Conservation (phyloP, 2,113 vertebrate genomes). For the Brachyhypopomus occidentalis region DNA sequence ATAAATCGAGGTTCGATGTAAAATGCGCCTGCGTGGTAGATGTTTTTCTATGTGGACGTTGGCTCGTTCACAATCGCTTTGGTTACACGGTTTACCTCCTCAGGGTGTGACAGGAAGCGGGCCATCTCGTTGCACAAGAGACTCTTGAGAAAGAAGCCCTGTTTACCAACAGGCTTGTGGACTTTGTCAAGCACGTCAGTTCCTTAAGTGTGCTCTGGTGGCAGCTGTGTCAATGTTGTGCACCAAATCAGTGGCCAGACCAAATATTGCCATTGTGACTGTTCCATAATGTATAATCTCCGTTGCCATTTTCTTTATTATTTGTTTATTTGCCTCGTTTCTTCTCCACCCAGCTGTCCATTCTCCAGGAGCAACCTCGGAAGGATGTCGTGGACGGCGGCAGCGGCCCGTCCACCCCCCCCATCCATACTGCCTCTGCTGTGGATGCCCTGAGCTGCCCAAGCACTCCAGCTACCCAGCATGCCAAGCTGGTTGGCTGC, state of each 20-base stretch:
- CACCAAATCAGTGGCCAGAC: background rate
- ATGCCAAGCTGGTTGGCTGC: slow-evolving; percentile 68
- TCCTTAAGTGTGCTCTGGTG: background rate
- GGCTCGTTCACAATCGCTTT: too few relatives aligned
- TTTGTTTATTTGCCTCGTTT: background rate
- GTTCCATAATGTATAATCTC: background rate
- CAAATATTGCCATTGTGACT: background rate
- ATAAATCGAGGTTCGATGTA: too few relatives aligned
- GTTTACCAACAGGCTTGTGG: slow-evolving; percentile 52
- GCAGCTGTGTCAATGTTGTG: background rate
- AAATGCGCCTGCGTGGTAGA: too few relatives aligned
- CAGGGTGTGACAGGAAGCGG: slow-evolving; percentile 49
- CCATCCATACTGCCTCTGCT: slow-evolving; percentile 20
- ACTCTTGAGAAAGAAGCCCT: slow-evolving; percentile 49
- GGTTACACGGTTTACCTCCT: slow-evolving; percentile 21
- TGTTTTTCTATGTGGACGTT: too few relatives aligned
- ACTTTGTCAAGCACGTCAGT: background rate
- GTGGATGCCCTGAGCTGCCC: slow-evolving; percentile 62
- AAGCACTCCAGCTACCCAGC: slow-evolving; percentile 63
- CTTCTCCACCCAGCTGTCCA: slow-evolving; percentile 59
- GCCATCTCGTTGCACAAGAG: slow-evolving; percentile 39
- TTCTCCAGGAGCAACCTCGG: slow-evolving; percentile 82
- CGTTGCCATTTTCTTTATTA: background rate
- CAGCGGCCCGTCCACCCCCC: slow-evolving; percentile 4
- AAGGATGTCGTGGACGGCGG: slow-evolving; percentile 74